Evolutionary conservation across 1,140 invertebrate species (phyloP), one percentile per base, ranked within the genome.

Genomic region (Stegodyphus mimosarum): DNA sequence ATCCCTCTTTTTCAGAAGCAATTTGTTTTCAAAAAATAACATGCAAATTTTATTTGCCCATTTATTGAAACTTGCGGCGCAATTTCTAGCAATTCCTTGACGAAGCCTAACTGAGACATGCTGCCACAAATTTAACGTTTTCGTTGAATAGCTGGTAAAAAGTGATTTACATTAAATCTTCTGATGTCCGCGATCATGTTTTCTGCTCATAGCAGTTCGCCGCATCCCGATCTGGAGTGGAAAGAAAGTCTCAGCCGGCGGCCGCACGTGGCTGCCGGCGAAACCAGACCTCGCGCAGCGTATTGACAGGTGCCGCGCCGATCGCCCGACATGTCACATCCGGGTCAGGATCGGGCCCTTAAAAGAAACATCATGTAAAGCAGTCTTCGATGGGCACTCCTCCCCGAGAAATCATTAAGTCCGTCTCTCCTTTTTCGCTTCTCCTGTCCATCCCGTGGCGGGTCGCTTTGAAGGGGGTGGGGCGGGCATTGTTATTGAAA

Each of bases 301-400:
- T 80, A 80, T 80, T 80, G 78, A 80, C 78, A 80, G 78, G 78
- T 71, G 78, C 67, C 67, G 51, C 11, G 67, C 48, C 50, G 78
- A 80, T 80, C 78, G 78, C 50, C 78, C 78, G 78, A 80, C 78
- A 69, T 80, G 78, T 80, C 78, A 80, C 66, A 80, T 80, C 78
- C 78, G 78, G 78, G 78, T 80, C 78, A 80, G 53, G 33, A 10
- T 60, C 50, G 64, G 64, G 52, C 50, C 78, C 78, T 80, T 80
- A 71, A 80, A 80, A 80, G 78, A 80, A 80, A 71, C 77, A 80
- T 80, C 77, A 80, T 52, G 52, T 78, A 78, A 78, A 63, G 15
- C 9, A 60, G 55, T 33, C 33, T 33, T 33, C n/a, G 66, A 18
- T 51, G 18, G 17, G 51, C 78, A 70, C 78, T 71, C 67, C 78